phyloP scores from a whole-genome alignment of 1,140 invertebrate genomes.

The Penaeus vannamei region DNA sequence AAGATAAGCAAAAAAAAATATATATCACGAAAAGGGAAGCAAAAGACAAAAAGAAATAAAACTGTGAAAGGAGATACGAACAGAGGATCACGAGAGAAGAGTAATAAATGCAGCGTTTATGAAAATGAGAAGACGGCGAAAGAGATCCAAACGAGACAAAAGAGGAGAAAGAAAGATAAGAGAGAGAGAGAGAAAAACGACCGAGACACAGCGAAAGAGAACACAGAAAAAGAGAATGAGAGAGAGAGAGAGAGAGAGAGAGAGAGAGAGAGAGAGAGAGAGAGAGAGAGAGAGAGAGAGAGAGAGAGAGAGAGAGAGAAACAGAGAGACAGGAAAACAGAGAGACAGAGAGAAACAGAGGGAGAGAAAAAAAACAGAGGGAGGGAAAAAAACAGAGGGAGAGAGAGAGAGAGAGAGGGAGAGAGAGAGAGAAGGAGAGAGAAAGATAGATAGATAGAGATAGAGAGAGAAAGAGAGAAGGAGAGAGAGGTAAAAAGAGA shows the following conservation, averaged over 20 bases:
- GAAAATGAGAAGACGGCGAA: not conserved
- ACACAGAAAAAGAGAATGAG: not conserved
- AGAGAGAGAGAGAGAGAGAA: constrained; percentile 8
- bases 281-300: not conserved
- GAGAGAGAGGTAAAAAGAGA: not conserved
- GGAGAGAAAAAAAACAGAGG: too few relatives aligned
- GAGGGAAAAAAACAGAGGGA: too few relatives aligned
- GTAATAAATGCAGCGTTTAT: too few relatives aligned
- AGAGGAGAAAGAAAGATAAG: not conserved
- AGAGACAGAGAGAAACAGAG: too few relatives aligned
- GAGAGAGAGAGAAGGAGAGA: not conserved
- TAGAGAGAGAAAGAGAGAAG: not conserved
- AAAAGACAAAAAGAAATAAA: not conserved
- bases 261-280: not conserved
- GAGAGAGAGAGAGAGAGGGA: not conserved
- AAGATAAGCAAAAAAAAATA: too few relatives aligned
- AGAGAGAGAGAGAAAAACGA: not conserved
- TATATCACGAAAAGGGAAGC: too few relatives aligned
- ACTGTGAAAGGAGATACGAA: not conserved
- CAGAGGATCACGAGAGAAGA: not conserved
- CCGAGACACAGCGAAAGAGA: not conserved
- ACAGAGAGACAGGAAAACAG: not conserved
- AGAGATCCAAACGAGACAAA: not conserved
- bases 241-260: too few relatives aligned
- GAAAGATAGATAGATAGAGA: too few relatives aligned